Conservation (phyloP, 2,888 invertebrate species). For the Prionchulus punctatus region DNA sequence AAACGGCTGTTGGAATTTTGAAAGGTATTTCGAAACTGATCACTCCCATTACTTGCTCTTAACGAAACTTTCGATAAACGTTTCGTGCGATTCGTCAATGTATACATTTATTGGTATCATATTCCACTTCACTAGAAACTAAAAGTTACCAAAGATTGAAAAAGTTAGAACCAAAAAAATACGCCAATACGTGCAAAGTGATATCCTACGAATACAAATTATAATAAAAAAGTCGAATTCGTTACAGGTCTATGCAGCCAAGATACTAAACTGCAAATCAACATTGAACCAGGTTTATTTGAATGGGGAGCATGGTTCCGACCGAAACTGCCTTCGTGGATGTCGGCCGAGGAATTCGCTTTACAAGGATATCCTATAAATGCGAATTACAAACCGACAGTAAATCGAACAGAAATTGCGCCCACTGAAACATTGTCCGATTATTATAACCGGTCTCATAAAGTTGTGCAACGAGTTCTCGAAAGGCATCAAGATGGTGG, state of each 20-base stretch:
- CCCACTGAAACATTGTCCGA: conserved; percentile 48
- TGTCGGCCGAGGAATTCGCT: conserved; percentile 42
- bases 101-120: background rate
- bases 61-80: background rate
- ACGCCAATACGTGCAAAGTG: too few species aligned
- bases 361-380: conserved; percentile 61
- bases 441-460: conserved; percentile 49
- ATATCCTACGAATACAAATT: too few species aligned
- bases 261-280: conserved; percentile 45
- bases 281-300: conserved; percentile 74
- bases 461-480: conserved; percentile 45
- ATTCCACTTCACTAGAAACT: background rate
- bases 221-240: background rate
- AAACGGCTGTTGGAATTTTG: conserved; percentile 50
- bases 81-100: background rate
- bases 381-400: conserved; percentile 48
- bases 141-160: background rate
- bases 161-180: too few species aligned
- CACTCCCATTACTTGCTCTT: background rate
- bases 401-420: conserved; percentile 34
- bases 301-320: conserved; percentile 84
- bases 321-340: conserved; percentile 58
- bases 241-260: background rate
- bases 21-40: conserved; percentile 39
- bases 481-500: conserved; percentile 19